Evolutionary conservation across 2,888 invertebrate species (phyloP), one percentile per base, ranked within the genome.

Genomic region (Boloria euphrosyne): DNA sequence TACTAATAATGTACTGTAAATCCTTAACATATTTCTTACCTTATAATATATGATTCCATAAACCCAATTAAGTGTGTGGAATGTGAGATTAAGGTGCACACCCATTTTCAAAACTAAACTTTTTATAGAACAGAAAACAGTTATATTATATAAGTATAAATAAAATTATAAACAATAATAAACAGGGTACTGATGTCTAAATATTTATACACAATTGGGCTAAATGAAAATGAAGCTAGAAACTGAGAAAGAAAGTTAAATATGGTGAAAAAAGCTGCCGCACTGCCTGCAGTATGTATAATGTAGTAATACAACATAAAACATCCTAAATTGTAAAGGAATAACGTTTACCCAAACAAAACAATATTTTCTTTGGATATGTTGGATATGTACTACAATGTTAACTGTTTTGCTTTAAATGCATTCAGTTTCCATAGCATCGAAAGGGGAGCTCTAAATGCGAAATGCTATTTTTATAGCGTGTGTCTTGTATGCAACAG

Each of bases 401-500:
- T 43, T 17, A 44, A 61, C 31, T 31, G 44, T 16, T 61, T 43
- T 10, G 10, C 22, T 18, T 22, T 38, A 38, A 38, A 10, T 7
- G 10, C 31, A 10, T 57, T 1, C 13, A 44, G 44, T 55, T 57
- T 57, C 44, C 57, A 38, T 38, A 60, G 43, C 51, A 43, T 52
- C 14, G 16, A 22, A 10, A 6, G 17, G 61, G 14, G 13, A 13
- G 14, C n/a, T 38, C 31, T 43, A 4, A 16, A 44, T 27, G 14
- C 6, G 13, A 43, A 38, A 46, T 46, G 44, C 57, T 55, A 58
- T 31, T 27, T 52, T 60, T 67, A 4, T 16, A 5, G 61, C 54
- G 69, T 58, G 70, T 70, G 68, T 71, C 70, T 68, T 72, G 68
- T 72, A 70, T 66, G 52, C 17, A 71, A 58, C 65, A 66, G 68